Evolutionary conservation across 2,113 vertebrate genomes (phyloP), one percentile per base, ranked within the genome.

Genomic region (Psettodes erumei): DNA sequence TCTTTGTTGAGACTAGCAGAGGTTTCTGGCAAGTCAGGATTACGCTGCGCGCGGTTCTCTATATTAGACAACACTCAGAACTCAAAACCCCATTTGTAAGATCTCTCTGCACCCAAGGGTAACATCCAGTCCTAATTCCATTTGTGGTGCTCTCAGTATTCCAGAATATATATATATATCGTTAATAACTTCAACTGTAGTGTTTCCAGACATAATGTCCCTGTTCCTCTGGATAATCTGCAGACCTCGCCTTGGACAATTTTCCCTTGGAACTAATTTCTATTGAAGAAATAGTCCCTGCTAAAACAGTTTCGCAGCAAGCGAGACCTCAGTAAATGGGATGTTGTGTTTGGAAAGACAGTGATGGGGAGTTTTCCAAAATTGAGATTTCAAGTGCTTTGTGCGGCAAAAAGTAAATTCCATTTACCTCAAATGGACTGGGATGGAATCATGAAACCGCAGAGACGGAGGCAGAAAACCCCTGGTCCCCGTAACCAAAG

Each of bases 221-320:
- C 28, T 33, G 33, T 56, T 32, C 4, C 18, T 48, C 32, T 25
- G n/a, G 38, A 28, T 37, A 11, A 59, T 58, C 19, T 1, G 23
- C 71, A 33, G 56, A 48, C 30, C 7, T 55, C 0, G 1, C 25
- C 16, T 15, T 43, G 59, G 76, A 45, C 11, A 3, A 21, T 75
- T 68, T 77, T 48, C 8, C n/a, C 50, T 70, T 81, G 73, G 64
- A 58, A 28, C 33, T 32, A 21, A 64, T 77, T 53, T 54, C 37
- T 66, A 6, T 28, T 35, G 6, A 42, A 38, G 11, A 47, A 75
- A 32, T 13, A 15, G 30, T 56, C 45, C 42, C 18, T 8, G 6
- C n/a, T n/a, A 50, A 53, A 63, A 33, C 21, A 21, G 18, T n/a
- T 58, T 40, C 6, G 3, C 18, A 19, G 43, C 15, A 33, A 43